A percentile compares a stretch with the other conserved stretches of the same genome.
Conservation (phyloP, 2,113 vertebrate species). For the Equus quagga region DNA sequence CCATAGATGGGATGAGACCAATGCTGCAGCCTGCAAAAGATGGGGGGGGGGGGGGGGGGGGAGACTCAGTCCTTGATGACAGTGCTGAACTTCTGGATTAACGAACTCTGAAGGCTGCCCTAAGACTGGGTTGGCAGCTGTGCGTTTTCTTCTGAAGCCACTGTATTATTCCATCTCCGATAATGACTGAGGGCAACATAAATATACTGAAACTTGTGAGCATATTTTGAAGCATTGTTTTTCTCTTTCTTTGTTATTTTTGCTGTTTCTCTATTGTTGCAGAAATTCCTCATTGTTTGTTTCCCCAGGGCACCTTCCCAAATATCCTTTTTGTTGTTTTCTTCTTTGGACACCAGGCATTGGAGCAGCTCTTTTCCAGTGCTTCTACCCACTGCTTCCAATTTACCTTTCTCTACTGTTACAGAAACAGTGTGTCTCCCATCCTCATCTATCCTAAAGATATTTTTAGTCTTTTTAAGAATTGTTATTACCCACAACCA, state of each 20-base stretch:
- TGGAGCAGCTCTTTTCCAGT: neutral
- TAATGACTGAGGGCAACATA: neutral
- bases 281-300: neutral
- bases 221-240: neutral
- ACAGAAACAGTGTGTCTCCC: slow-evolving; percentile 3
- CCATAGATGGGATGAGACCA: neutral
- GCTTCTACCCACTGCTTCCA: slow-evolving; percentile 16
- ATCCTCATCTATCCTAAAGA: neutral
- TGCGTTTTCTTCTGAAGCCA: neutral
- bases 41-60: too few relatives aligned
- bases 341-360: neutral
- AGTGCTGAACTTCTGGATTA: neutral
- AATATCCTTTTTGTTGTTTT: neutral
- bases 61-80: neutral
- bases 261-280: neutral
- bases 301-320: neutral
- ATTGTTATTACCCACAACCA: slow-evolving; percentile 36
- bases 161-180: neutral
- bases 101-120: neutral
- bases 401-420: slow-evolving; percentile 47
- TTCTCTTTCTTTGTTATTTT: neutral
- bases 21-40: neutral
- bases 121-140: neutral
- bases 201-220: neutral
- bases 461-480: slow-evolving; percentile 34